Conservation (phyloP, 2,888 invertebrate species). For the Ecliptopera silaceata region DNA sequence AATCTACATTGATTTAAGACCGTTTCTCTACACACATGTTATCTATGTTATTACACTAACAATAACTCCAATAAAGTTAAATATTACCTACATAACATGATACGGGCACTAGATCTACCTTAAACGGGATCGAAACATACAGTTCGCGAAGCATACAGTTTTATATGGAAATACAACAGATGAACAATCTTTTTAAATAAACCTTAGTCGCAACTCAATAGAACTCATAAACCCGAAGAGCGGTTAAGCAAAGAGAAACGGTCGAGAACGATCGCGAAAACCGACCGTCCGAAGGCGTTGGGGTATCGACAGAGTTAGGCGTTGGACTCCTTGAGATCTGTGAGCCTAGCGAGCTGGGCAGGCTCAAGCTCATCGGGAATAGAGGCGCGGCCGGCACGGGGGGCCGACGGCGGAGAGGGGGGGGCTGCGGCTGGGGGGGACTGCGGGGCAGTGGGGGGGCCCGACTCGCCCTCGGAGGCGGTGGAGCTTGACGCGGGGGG, state of each 20-base stretch:
- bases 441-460: constrained; percentile 80
- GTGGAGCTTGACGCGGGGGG: constrained; percentile 85
- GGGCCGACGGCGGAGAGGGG: constrained; percentile 85
- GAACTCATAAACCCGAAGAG: not conserved
- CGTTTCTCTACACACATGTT: constrained; percentile 51
- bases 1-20: constrained; percentile 59
- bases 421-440: constrained; percentile 74
- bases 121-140: constrained; percentile 22
- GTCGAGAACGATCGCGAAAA: constrained; percentile 42
- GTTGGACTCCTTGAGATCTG: constrained; percentile 95
- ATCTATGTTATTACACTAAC: constrained; percentile 32
- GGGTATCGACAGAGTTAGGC: constrained; percentile 82
- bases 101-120: constrained; percentile 12
- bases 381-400: constrained; percentile 90
- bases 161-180: not conserved
- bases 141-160: constrained; percentile 19
- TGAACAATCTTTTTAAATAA: not conserved
- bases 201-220: not conserved
- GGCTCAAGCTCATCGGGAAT: constrained; percentile 95
- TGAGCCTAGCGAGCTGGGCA: constrained; percentile 93
- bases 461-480: constrained; percentile 86
- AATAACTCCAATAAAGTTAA: constrained; percentile 40
- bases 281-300: constrained; percentile 31
- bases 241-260: constrained; percentile 49
- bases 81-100: constrained; percentile 22